Evolutionary conservation across 2,113 vertebrate species (phyloP).

Genomic region (Leptodactylus fuscus): DNA sequence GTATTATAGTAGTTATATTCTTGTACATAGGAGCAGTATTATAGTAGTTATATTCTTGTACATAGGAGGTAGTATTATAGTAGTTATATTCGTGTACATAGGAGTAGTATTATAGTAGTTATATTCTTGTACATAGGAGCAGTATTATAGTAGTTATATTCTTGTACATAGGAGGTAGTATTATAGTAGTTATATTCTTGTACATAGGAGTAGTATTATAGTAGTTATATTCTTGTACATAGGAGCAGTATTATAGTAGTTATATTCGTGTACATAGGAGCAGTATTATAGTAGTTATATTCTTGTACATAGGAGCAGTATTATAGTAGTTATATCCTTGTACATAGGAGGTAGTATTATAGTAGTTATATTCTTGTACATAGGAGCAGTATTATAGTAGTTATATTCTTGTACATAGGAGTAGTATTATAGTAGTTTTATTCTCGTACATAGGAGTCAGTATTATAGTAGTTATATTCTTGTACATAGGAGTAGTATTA

Average conservation of each 20-base stretch:
- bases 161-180: too few relatives aligned
- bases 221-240: background rate
- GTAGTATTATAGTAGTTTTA: too few relatives aligned
- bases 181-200: slow-evolving; percentile 4
- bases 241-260: slow-evolving; percentile 5
- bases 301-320: background rate
- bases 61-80: background rate
- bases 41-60: slow-evolving; percentile 11
- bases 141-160: too few relatives aligned
- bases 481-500: too few relatives aligned
- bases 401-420: background rate
- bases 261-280: background rate
- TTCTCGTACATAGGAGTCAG: too few relatives aligned
- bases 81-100: background rate
- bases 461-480: too few relatives aligned
- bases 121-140: background rate
- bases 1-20: background rate
- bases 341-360: background rate
- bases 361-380: background rate
- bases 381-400: background rate
- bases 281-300: slow-evolving; percentile 18
- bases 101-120: background rate
- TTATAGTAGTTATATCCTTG: slow-evolving; percentile 4
- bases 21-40: background rate
- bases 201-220: background rate